Evolutionary conservation across 2,797 vertebrate genomes (phyloP).

Genomic region (Gobionotothen gibberifrons): DNA sequence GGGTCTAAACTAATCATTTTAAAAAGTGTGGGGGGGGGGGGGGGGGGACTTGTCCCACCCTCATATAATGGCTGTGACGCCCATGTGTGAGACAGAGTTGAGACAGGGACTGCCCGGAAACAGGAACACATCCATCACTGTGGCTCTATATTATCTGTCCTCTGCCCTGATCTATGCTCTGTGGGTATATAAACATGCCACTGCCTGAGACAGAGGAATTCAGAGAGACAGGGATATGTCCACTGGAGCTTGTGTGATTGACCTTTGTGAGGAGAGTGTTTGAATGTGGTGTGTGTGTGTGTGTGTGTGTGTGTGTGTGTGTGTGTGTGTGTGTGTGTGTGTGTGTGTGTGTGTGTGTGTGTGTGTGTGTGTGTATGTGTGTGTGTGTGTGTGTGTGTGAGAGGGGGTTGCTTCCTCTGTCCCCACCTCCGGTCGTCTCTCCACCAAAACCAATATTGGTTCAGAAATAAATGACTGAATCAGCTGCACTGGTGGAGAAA

Average conservation of each 20-base stretch:
- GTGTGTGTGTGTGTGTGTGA: neutral
- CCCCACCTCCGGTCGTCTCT: neutral
- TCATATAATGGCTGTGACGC: too few relatives aligned
- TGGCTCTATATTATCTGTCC: constrained; percentile 58
- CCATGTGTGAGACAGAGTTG: neutral
- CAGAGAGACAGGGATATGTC: constrained; percentile 53
- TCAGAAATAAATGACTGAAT: constrained; percentile 30
- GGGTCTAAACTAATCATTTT: too few relatives aligned
- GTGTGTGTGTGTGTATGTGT: constrained; percentile 10
- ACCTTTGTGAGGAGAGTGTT: constrained; percentile 48
- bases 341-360: constrained; percentile 10
- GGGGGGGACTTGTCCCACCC: too few relatives aligned
- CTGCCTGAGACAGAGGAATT: constrained; percentile 44
- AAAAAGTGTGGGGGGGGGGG: too few relatives aligned
- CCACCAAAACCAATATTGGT: constrained; percentile 31
- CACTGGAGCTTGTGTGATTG: constrained; percentile 57
- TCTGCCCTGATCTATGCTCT: constrained; percentile 55
- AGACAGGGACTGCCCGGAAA: constrained; percentile 29
- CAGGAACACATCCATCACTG: constrained; percentile 51
- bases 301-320: constrained; percentile 9
- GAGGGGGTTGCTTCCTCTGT: neutral
- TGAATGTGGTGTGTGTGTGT: constrained; percentile 8
- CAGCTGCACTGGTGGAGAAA: neutral
- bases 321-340: constrained; percentile 10
- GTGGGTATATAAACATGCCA: constrained; percentile 66